Evolutionary conservation across 2,888 invertebrate genomes (phyloP).

Genomic region (Pelosia muscerda): DNA sequence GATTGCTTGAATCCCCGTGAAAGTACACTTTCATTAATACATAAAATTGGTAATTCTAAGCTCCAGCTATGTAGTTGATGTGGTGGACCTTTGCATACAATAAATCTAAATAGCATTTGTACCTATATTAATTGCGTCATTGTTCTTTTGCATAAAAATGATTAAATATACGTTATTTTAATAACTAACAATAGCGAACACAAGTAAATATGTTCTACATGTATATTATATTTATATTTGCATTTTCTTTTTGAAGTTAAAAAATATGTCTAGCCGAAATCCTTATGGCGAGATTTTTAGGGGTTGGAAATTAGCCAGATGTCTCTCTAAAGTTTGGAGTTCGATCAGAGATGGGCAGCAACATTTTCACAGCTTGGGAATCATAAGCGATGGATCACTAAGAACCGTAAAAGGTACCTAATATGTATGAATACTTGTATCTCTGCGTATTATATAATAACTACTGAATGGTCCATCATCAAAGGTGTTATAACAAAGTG

Average conservation of each 20-base stretch:
- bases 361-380: constrained; percentile 64
- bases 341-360: constrained; percentile 54
- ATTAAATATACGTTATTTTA: too few species aligned
- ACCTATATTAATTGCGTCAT: background rate
- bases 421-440: background rate
- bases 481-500: too few species aligned
- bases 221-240: background rate
- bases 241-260: constrained; percentile 12
- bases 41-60: too few species aligned
- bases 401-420: constrained; percentile 72
- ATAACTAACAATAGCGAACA: too few species aligned
- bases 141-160: too few species aligned
- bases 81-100: too few species aligned
- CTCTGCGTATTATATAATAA: background rate
- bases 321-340: constrained; percentile 67
- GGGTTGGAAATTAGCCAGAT: constrained; percentile 64
- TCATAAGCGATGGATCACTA: constrained; percentile 77
- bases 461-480: too few species aligned
- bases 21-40: too few species aligned
- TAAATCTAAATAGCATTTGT: too few species aligned
- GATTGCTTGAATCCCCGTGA: too few species aligned
- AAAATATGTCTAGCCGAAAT: constrained; percentile 59
- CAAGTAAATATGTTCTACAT: background rate
- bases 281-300: constrained; percentile 74
- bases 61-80: too few species aligned